Evolutionary conservation across 2,797 vertebrate species (phyloP).

Genomic region (Aplochiton taeniatus): DNA sequence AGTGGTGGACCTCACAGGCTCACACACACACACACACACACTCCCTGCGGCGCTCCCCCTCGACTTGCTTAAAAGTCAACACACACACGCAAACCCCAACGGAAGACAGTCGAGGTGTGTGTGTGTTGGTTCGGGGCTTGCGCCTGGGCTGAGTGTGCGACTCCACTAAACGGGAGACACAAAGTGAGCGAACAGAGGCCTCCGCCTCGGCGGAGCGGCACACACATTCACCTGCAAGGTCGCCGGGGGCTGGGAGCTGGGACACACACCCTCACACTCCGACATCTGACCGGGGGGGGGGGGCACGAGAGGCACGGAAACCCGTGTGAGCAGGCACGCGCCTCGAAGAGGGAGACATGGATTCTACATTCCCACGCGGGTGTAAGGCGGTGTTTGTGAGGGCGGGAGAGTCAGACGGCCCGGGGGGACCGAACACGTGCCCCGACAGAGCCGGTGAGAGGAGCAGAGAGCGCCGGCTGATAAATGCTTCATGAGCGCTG

Average conservation of each 20-base stretch:
- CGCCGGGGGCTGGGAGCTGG: constrained; percentile 39
- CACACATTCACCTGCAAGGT: constrained; percentile 66
- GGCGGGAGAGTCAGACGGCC: constrained; percentile 14
- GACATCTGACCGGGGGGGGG: too few species aligned
- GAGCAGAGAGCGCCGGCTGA: constrained; percentile 63
- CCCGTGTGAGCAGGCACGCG: too few species aligned
- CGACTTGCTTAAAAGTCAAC: too few species aligned
- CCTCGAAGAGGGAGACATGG: background rate
- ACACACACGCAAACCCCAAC: constrained; percentile 4
- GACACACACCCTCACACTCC: constrained; percentile 43
- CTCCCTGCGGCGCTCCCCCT: background rate
- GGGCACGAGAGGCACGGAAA: too few species aligned
- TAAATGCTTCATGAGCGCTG: constrained; percentile 67
- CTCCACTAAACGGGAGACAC: too few species aligned
- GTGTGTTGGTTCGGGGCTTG: too few species aligned
- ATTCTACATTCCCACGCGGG: background rate
- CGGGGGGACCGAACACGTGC: too few species aligned
- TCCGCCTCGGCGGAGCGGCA: constrained; percentile 19
- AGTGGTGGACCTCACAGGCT: constrained; percentile 59
- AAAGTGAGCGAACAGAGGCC: constrained; percentile 14
- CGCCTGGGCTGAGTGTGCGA: too few species aligned
- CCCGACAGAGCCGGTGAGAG: constrained; percentile 39
- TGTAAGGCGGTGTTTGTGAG: too few species aligned
- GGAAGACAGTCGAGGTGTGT: too few species aligned
- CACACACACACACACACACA: constrained; percentile 15